These are phyloP conservation scores for Gadopsis bispinosus DNA, from an alignment of 2,797 vertebrate species.

Conservation along the genomic window DNA sequence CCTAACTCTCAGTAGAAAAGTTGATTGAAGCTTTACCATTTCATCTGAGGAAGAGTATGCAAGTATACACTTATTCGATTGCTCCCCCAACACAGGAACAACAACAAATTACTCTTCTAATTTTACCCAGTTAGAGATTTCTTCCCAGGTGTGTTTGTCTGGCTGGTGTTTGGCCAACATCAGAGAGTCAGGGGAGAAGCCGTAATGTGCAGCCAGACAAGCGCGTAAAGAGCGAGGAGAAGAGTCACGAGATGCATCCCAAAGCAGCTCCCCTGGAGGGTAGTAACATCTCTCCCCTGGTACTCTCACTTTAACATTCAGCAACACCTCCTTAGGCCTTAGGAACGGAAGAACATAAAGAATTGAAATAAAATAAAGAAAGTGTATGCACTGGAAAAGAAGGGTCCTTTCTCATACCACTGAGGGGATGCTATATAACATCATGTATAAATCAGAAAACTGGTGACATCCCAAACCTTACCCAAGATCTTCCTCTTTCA, in stretches of 20 bases:
- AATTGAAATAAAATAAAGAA: background rate
- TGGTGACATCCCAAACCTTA: slow-evolving; percentile 67
- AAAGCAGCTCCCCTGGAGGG: slow-evolving; percentile 87
- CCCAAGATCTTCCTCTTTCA: slow-evolving; percentile 90
- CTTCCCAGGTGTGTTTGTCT: slow-evolving; percentile 92
- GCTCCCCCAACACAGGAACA: background rate
- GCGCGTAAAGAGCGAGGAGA: slow-evolving; percentile 84
- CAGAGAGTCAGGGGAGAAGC: slow-evolving; percentile 88
- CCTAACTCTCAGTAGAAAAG: too few species aligned
- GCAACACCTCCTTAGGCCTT: slow-evolving; percentile 88
- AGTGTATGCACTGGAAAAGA: background rate
- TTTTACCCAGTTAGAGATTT: slow-evolving; percentile 90
- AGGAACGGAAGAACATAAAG: background rate
- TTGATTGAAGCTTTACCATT: background rate
- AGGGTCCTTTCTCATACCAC: background rate
- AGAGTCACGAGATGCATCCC: slow-evolving; percentile 88
- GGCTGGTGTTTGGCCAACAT: slow-evolving; percentile 94
- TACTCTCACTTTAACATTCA: slow-evolving; percentile 88
- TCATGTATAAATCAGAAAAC: background rate
- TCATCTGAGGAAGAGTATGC: background rate
- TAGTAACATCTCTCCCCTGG: slow-evolving; percentile 88
- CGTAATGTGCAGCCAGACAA: slow-evolving; percentile 85
- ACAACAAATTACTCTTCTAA: background rate
- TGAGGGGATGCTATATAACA: background rate
- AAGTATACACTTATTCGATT: background rate